A percentile compares a stretch with the other conserved stretches of the same genome.
Conservation (phyloP, 2,797 vertebrate species). For the Ispidina picta region DNA sequence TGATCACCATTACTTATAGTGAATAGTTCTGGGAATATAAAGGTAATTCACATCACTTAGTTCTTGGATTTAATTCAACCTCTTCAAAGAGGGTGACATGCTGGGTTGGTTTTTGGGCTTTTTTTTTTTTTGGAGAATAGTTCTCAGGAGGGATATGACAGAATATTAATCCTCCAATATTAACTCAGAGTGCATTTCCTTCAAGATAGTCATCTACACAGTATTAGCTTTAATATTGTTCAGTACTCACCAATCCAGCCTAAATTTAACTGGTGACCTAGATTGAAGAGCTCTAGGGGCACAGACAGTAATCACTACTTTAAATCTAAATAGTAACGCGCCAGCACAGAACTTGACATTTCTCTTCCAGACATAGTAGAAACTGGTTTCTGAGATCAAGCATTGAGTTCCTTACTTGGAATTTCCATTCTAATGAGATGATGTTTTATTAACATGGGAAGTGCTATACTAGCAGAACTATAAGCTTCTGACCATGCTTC, state of each 20-base stretch:
- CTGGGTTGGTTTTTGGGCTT: not conserved
- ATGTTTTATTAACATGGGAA: not conserved
- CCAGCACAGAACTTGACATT: not conserved
- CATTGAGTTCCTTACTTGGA: not conserved
- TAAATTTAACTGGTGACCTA: not conserved
- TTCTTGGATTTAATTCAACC: constrained; percentile 39
- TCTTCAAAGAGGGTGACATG: not conserved
- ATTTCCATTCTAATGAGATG: not conserved
- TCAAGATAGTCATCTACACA: not conserved
- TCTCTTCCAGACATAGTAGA: not conserved
- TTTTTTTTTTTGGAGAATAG: not conserved
- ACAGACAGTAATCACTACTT: not conserved
- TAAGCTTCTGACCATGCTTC: not conserved
- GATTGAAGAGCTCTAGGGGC: not conserved
- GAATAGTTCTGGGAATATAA: not conserved
- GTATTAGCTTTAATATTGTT: not conserved
- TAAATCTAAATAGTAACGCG: not conserved
- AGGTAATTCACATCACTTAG: constrained; percentile 19
- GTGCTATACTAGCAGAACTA: not conserved
- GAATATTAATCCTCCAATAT: not conserved
- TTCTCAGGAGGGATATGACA: not conserved
- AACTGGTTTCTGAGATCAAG: not conserved
- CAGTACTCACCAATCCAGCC: not conserved
- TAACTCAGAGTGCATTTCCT: not conserved
- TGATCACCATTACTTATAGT: not conserved